Conservation (phyloP, 2,888 invertebrate genomes). For the Spilarctia lutea region DNA sequence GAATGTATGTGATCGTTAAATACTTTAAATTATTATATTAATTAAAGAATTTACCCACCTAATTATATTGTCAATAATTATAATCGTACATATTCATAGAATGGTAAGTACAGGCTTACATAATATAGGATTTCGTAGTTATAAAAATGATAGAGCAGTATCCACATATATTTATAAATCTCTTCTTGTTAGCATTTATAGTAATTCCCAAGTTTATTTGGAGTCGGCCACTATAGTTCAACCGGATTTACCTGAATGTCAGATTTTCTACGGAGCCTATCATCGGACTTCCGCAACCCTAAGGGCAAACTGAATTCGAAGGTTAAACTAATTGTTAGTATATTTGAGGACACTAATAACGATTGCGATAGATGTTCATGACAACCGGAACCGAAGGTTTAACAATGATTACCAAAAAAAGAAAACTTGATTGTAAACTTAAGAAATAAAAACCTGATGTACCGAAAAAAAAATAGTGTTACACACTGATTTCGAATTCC, state of each 20-base stretch:
- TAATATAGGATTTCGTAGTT: neutral
- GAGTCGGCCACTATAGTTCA: too few species aligned
- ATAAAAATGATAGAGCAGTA: neutral
- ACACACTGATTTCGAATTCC: neutral
- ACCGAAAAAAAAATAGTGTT: neutral
- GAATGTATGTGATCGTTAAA: constrained; percentile 13
- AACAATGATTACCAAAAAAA: neutral
- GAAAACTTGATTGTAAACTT: neutral
- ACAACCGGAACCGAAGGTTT: neutral
- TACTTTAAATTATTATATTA: neutral
- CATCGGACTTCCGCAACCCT: too few species aligned
- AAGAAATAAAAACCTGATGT: neutral
- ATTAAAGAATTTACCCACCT: neutral
- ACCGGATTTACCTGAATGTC: too few species aligned
- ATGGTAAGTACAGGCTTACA: neutral
- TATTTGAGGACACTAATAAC: too few species aligned
- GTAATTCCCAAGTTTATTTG: too few species aligned
- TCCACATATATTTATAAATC: neutral
- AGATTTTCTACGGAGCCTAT: too few species aligned
- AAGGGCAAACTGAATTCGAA: too few species aligned
- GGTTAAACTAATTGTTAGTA: too few species aligned
- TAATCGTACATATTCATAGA: neutral
- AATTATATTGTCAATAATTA: constrained; percentile 1
- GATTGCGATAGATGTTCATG: too few species aligned
- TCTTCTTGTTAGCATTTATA: too few species aligned